Conservation (phyloP, 2,797 vertebrate genomes). For the Acanthurus leucopareius region DNA sequence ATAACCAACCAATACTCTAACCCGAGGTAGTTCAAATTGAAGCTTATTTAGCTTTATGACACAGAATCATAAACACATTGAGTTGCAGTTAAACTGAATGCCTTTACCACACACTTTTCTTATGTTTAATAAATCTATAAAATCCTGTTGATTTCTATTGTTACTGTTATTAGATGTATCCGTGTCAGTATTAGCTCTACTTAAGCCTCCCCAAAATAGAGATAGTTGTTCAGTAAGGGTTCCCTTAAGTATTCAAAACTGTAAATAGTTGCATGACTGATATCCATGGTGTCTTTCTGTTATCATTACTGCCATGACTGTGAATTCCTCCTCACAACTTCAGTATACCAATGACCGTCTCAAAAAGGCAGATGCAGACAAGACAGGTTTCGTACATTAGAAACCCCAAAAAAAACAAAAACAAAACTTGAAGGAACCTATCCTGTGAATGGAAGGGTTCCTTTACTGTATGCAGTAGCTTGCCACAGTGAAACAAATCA, state of each 20-base stretch:
- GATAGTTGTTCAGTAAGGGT: background rate
- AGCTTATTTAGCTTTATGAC: constrained; percentile 13
- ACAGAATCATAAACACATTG: constrained; percentile 15
- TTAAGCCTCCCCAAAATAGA: constrained; percentile 15
- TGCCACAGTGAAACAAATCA: too few species aligned
- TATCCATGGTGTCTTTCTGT: too few species aligned
- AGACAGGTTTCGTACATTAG: too few species aligned
- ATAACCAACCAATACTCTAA: background rate
- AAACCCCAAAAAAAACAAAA: too few species aligned
- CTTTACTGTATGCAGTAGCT: too few species aligned
- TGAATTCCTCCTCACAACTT: too few species aligned
- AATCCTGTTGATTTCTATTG: background rate
- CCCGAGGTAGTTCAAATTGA: constrained; percentile 17
- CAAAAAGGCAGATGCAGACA: too few species aligned
- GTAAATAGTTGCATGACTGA: constrained; percentile 3
- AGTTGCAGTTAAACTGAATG: constrained; percentile 8
- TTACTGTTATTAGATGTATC: constrained; percentile 1
- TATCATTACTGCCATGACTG: too few species aligned
- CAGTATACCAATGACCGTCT: too few species aligned
- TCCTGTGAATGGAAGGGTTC: too few species aligned
- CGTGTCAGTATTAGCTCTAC: constrained; percentile 10
- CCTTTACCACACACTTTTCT: constrained; percentile 1
- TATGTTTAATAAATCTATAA: constrained; percentile 7
- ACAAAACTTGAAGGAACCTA: too few species aligned
- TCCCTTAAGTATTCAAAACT: constrained; percentile 18